Evolutionary conservation across 2,113 vertebrate genomes (phyloP).

Genomic region (Deroptyus accipitrinus): DNA sequence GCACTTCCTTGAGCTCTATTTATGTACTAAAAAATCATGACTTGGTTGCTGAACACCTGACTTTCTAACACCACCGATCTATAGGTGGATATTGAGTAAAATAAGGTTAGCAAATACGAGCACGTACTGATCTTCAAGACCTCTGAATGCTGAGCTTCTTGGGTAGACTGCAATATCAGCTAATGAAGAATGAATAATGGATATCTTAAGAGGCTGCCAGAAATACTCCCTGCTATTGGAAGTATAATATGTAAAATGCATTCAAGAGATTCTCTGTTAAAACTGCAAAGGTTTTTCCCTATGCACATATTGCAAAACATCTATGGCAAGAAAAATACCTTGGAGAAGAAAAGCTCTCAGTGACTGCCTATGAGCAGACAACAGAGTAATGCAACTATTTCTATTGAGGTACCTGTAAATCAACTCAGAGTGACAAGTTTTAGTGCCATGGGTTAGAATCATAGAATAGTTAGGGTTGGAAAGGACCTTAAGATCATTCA

Average conservation of each 20-base stretch:
- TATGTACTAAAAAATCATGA: background rate
- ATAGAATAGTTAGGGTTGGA: too few relatives aligned
- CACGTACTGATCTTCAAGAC: background rate
- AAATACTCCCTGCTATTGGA: background rate
- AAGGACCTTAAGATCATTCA: too few relatives aligned
- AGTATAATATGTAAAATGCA: slow-evolving; percentile 14
- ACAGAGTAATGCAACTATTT: background rate
- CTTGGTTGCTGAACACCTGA: background rate
- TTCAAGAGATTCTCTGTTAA: background rate
- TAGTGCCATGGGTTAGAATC: background rate
- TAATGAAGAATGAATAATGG: slow-evolving; percentile 30
- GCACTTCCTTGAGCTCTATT: background rate
- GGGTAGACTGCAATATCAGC: background rate
- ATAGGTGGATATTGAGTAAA: background rate
- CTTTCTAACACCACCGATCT: background rate
- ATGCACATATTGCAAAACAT: background rate
- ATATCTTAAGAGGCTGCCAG: background rate
- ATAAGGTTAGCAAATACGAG: background rate
- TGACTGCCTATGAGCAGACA: background rate
- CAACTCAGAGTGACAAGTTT: background rate
- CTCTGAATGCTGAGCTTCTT: background rate
- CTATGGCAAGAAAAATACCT: background rate
- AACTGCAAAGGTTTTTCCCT: background rate
- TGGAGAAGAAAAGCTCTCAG: background rate
- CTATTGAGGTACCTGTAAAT: background rate